Base-by-base conservation (phyloP, 2,113 vertebrate genomes). In the Cryptomyrus ogoouensis region DNA sequence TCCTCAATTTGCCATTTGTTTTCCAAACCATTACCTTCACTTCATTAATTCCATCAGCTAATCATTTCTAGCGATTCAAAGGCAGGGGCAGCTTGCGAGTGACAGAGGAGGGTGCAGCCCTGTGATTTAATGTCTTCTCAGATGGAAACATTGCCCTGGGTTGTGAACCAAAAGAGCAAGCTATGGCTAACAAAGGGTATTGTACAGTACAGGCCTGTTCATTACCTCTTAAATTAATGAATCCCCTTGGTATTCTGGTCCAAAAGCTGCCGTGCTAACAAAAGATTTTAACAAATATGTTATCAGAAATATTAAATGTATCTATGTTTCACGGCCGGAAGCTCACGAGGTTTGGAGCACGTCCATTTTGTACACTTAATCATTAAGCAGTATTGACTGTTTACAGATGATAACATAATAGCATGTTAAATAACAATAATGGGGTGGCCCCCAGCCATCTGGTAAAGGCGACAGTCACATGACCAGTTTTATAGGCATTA, bases 11-110 rank as follows among this genome's bases (percentile, higher is more conserved):
- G 74, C 74, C 74, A 84, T 84, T 84, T 46, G 17, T 84, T 84
- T 84, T 84, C 42, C 77, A 17, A 44, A 31, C 62, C 77, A 83
- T 83, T 83, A 83, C 77, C 83, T 46, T 47, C 83, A 84, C 83
- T 24, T 84, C 83, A 84, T 84, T 84, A 84, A 84, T 84, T 84
- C 83, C 83, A 47, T 84, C 35, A 80, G 74, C 74, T 80, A 80
- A 80, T 80, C 21, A 47, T 47, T 84, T 46, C 21, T 84, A 84
- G 44, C 8, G 21, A 47, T 44, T 84, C 19, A 84, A 84, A 47
- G 17, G 83, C 83, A 24, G 44, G 42, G 42, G 39, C 39, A 83
- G 39, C 77, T 44, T 44, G 7, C 19, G 24, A n/a, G 21, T 84
- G 42, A n/a, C 42, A 84, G 39, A 84, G 83, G 42, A 84, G 5